Conservation (phyloP, 2,113 vertebrate genomes). For the Lichenostomus cassidix region DNA sequence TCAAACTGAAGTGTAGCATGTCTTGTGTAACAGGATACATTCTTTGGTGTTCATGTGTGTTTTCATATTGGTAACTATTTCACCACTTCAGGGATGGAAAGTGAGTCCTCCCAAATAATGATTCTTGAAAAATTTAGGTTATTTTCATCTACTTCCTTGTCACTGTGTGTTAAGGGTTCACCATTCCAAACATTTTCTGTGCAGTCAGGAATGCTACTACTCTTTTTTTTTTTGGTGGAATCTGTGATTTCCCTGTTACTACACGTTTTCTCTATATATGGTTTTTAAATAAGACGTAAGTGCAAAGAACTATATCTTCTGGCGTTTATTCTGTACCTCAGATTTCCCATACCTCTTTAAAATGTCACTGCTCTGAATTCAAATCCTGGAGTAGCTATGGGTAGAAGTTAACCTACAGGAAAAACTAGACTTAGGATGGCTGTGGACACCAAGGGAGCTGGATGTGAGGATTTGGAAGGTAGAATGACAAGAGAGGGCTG, state of each 20-base stretch:
- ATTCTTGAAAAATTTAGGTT: neutral
- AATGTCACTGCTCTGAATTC: neutral
- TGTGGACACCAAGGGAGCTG: neutral
- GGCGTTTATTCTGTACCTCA: neutral
- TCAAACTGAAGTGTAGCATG: neutral
- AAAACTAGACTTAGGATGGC: neutral
- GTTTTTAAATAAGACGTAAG: neutral
- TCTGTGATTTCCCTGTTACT: neutral
- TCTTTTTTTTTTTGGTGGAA: neutral
- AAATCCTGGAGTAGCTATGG: neutral
- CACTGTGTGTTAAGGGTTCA: neutral
- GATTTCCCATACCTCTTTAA: neutral
- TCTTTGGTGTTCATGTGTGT: neutral
- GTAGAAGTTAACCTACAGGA: neutral
- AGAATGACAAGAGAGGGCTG: neutral
- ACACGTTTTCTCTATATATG: rapidly evolving
- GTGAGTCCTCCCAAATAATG: neutral
- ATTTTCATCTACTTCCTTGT: neutral
- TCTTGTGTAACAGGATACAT: neutral
- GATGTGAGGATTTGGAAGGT: neutral
- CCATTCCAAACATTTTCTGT: neutral
- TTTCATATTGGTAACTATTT: neutral
- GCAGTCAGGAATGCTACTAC: neutral
- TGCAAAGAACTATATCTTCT: neutral
- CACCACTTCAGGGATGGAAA: neutral